A percentile compares a stretch with the other conserved stretches of the same genome.
phyloP scores from a whole-genome alignment of 1,140 invertebrate species.

The Diuraphis noxia region DNA sequence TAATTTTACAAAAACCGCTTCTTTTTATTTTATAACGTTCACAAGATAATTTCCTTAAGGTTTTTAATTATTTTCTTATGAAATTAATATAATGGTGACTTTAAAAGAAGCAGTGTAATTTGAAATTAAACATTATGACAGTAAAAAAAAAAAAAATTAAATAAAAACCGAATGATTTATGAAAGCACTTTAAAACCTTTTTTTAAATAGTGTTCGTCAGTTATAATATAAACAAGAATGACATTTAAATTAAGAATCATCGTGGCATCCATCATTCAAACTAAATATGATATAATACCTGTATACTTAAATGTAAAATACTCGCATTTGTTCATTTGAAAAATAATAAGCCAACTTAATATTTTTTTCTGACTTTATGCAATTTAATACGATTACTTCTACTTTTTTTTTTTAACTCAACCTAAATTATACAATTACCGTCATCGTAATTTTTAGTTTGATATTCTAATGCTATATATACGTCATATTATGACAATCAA shows the following conservation, averaged over 20 bases:
- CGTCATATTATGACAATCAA: neutral
- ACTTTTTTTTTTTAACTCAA: neutral
- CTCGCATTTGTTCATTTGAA: neutral
- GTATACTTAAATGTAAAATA: neutral
- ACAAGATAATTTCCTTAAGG: constrained; percentile 16
- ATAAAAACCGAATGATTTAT: constrained; percentile 8
- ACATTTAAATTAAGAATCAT: neutral
- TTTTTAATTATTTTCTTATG: constrained; percentile 7
- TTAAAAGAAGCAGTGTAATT: constrained; percentile 14
- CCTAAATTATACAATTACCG: neutral
- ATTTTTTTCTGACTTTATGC: neutral
- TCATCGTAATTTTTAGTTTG: neutral
- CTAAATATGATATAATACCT: neutral
- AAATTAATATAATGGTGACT: constrained; percentile 10
- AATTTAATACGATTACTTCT: neutral
- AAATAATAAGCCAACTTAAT: neutral
- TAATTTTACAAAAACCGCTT: neutral
- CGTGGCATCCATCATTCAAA: neutral
- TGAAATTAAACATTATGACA: constrained; percentile 27
- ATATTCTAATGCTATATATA: neutral
- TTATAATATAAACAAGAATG: constrained; percentile 11
- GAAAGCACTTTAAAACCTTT: neutral
- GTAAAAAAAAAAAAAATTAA: neutral
- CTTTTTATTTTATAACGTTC: neutral
- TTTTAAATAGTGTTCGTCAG: neutral